Evolutionary conservation across 1,140 invertebrate genomes (phyloP).

Genomic region (Lethrus apterus): DNA sequence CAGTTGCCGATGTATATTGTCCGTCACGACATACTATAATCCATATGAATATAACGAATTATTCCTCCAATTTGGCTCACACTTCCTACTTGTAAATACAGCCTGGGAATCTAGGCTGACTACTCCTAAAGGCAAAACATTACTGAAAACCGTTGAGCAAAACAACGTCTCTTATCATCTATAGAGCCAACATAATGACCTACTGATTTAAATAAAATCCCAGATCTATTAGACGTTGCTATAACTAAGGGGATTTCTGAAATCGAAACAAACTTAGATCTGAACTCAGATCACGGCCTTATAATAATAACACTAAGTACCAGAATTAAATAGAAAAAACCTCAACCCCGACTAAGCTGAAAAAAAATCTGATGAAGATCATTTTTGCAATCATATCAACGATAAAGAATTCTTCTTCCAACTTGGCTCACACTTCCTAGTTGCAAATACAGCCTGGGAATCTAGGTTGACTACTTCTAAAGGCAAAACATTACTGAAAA

Average conservation of each 20-base stretch:
- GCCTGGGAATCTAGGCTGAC: constrained; percentile 4
- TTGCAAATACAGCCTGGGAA: not conserved
- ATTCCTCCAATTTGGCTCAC: too few species aligned
- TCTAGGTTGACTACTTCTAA: not conserved
- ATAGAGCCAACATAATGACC: constrained; percentile 4
- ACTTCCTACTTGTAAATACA: too few species aligned
- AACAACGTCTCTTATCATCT: not conserved
- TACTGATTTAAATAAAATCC: constrained; percentile 1
- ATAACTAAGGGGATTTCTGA: not conserved
- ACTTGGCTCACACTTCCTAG: too few species aligned
- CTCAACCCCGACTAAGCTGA: too few species aligned
- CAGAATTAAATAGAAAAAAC: not conserved
- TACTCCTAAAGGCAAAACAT: not conserved
- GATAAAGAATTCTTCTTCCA: too few species aligned
- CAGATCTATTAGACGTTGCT: constrained; percentile 5
- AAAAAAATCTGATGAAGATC: too few species aligned
- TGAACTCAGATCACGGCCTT: not conserved
- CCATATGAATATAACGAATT: too few species aligned
- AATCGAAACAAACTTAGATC: not conserved
- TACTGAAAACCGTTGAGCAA: not conserved
- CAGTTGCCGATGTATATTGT: too few species aligned
- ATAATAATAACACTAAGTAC: not conserved
- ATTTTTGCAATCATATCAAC: too few species aligned
- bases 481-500: constrained; percentile 4
- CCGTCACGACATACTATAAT: too few species aligned